Conservation (phyloP, 2,797 vertebrate genomes). For the Clarias pachynema region DNA sequence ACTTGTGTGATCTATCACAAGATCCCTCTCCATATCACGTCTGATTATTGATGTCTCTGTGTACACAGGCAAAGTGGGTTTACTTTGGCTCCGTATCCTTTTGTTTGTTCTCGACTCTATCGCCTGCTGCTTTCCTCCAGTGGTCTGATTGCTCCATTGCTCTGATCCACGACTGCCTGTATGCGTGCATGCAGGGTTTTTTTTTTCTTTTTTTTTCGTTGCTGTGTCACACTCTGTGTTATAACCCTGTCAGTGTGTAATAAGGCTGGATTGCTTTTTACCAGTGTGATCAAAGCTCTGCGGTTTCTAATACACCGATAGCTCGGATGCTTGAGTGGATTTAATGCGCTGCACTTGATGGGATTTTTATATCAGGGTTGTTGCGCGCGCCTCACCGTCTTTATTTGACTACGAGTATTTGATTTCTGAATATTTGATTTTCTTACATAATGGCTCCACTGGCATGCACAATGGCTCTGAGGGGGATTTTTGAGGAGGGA, state of each 20-base stretch:
- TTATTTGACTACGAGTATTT: slow-evolving; percentile 21
- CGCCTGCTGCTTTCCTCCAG: slow-evolving; percentile 46
- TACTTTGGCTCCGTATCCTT: slow-evolving; percentile 50
- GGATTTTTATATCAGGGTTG: slow-evolving; percentile 4
- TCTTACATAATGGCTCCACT: slow-evolving; percentile 46
- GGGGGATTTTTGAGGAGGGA: slow-evolving; percentile 29
- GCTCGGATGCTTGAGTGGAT: slow-evolving; percentile 32
- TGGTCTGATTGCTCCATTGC: slow-evolving; percentile 56
- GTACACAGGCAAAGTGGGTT: slow-evolving; percentile 52
- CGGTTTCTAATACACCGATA: slow-evolving; percentile 20
- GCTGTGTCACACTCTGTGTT: slow-evolving; percentile 25
- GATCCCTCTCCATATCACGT: slow-evolving; percentile 29
- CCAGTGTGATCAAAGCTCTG: slow-evolving; percentile 25
- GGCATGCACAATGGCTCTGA: slow-evolving; percentile 20
- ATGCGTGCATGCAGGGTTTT: slow-evolving; percentile 4
- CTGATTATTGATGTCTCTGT: slow-evolving; percentile 48
- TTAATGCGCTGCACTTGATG: slow-evolving; percentile 34
- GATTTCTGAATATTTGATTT: slow-evolving; percentile 42
- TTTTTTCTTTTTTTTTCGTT: background rate
- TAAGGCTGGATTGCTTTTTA: slow-evolving; percentile 42
- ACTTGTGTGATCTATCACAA: slow-evolving; percentile 43
- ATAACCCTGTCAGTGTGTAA: slow-evolving; percentile 44
- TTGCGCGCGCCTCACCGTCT: slow-evolving; percentile 1
- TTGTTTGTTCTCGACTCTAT: slow-evolving; percentile 50
- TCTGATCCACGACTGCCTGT: slow-evolving; percentile 51